These are phyloP conservation scores for Nowickia ferox DNA, from an alignment of 2,888 invertebrate genomes.

Conservation along the genomic window DNA sequence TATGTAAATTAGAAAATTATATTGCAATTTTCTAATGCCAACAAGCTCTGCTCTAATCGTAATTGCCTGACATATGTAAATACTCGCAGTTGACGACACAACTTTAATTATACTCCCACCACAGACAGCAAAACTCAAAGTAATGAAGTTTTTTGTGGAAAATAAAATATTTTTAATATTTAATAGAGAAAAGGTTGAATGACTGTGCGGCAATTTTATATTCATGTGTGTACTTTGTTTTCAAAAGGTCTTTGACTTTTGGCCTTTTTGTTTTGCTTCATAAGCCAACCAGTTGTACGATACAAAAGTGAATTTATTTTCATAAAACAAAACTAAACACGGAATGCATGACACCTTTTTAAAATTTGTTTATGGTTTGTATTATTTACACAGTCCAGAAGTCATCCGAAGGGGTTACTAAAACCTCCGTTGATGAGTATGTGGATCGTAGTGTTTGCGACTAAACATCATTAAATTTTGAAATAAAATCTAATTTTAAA, in stretches of 20 bases:
- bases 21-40: constrained; percentile 36
- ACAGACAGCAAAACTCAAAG: not conserved
- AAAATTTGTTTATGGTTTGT: not conserved
- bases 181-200: constrained; percentile 8
- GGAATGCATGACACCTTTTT: not conserved
- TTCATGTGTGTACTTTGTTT: constrained; percentile 2
- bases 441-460: not conserved
- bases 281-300: not conserved
- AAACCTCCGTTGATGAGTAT: not conserved
- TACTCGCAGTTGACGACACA: not conserved
- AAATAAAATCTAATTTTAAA: not conserved
- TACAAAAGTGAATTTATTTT: constrained; percentile 20
- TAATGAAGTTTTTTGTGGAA: not conserved
- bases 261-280: not conserved
- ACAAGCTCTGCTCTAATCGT: not conserved
- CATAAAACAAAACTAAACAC: constrained; percentile 3
- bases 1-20: constrained; percentile 25
- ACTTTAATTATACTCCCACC: constrained; percentile 22
- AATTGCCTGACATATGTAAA: constrained; percentile 12
- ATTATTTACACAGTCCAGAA: not conserved
- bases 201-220: constrained; percentile 10
- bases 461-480: no score
- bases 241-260: constrained; percentile 37
- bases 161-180: not conserved
- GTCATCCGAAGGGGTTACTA: not conserved